phyloP scores from a whole-genome alignment of 2,113 vertebrate genomes.

The Progne subis region DNA sequence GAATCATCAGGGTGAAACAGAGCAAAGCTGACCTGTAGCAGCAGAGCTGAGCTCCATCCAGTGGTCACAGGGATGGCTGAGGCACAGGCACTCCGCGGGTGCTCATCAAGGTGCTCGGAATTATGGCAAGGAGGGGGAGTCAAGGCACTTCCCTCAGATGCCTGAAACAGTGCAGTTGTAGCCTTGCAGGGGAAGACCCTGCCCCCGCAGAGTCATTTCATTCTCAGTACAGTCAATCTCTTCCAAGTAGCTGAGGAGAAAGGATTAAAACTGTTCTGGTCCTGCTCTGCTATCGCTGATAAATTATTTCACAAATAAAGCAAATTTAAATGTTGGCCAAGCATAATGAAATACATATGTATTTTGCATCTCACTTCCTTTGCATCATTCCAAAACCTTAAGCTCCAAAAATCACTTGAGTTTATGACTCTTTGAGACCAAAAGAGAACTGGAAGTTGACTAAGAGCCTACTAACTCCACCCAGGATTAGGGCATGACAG shows the following conservation, averaged over 20 bases:
- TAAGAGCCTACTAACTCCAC: background rate
- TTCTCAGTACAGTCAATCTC: background rate
- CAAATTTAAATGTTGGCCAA: background rate
- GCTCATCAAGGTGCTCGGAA: background rate
- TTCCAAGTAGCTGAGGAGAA: background rate
- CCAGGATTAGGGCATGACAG: background rate
- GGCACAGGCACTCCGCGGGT: background rate
- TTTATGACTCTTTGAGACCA: background rate
- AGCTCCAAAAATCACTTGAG: background rate
- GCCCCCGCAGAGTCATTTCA: background rate
- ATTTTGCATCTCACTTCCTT: background rate
- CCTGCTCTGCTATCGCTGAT: background rate
- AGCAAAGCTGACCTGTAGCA: background rate
- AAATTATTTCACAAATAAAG: background rate
- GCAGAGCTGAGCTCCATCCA: background rate
- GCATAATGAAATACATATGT: background rate
- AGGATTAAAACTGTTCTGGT: background rate
- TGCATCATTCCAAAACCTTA: background rate
- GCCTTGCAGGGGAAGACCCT: background rate
- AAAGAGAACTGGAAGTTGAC: background rate
- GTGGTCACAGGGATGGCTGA: background rate
- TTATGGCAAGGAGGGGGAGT: background rate
- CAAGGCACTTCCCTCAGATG: background rate
- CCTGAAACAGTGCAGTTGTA: background rate
- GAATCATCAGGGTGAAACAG: fast-evolving